Percentiles rank a stretch among this genome's conserved stretches.
Evolutionary conservation across 2,113 vertebrate genomes (phyloP).

Genomic region (Mastomys natalensis): DNA sequence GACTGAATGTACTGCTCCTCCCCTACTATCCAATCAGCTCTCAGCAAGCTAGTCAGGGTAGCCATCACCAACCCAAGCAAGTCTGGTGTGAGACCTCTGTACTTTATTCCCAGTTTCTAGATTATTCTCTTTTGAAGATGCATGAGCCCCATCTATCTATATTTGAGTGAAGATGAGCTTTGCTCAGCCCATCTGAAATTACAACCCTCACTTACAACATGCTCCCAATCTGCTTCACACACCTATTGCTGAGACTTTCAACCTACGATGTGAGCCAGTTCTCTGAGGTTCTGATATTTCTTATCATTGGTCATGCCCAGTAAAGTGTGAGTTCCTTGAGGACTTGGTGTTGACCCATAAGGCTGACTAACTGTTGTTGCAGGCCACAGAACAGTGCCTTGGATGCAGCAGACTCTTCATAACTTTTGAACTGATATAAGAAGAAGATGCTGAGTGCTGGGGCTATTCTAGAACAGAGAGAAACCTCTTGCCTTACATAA

Average conservation of each 20-base stretch:
- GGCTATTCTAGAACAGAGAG: conserved; percentile 22
- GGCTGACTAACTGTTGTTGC: not conserved
- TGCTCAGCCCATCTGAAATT: conserved; percentile 3
- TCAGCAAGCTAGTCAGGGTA: not conserved
- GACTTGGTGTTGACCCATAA: not conserved
- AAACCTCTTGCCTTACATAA: not conserved
- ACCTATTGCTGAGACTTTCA: not conserved
- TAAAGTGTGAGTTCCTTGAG: not conserved
- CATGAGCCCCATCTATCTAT: not conserved
- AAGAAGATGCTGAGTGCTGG: not conserved
- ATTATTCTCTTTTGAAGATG: not conserved
- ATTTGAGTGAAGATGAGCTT: not conserved
- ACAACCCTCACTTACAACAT: not conserved
- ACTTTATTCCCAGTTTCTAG: not conserved
- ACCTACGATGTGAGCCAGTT: not conserved
- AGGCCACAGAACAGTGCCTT: not conserved
- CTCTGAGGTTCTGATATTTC: not conserved
- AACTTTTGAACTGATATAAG: conserved; percentile 22
- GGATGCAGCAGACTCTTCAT: not conserved
- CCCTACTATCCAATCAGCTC: not conserved
- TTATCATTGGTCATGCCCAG: not conserved
- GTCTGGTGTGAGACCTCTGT: not conserved
- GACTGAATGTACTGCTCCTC: not conserved
- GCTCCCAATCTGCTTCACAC: not conserved
- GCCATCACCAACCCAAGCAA: not conserved